A percentile compares a stretch with the other conserved stretches of the same genome.
Conservation (phyloP, 2,113 vertebrate species). For the Tychaedon coryphoeus region DNA sequence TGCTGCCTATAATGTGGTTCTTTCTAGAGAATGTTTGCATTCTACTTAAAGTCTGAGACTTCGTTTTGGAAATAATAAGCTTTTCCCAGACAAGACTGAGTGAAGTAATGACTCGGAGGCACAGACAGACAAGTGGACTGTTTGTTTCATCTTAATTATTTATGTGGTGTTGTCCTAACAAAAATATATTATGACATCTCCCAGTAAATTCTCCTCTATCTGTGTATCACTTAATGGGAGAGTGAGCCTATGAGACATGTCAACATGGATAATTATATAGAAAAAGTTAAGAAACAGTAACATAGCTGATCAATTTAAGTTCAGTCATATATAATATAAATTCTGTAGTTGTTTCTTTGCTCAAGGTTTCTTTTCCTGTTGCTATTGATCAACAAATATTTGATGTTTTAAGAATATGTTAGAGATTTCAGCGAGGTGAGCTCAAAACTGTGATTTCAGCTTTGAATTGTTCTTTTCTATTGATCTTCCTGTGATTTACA, state of each 20-base stretch:
- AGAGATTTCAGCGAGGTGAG: neutral
- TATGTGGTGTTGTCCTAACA: neutral
- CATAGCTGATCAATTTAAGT: neutral
- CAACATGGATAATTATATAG: neutral
- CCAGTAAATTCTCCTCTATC: neutral
- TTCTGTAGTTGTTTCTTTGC: neutral
- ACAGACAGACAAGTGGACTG: neutral
- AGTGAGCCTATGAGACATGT: neutral
- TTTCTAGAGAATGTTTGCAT: neutral
- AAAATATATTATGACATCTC: neutral
- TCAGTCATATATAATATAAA: neutral
- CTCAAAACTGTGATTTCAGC: neutral
- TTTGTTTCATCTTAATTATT: constrained; percentile 4
- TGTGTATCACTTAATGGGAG: neutral
- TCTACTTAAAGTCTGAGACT: neutral
- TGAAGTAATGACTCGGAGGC: neutral
- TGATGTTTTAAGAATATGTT: neutral
- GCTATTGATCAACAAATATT: neutral
- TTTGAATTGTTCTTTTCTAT: neutral
- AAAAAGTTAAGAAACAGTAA: neutral
- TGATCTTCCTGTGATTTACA: constrained; percentile 35
- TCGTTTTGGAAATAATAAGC: neutral
- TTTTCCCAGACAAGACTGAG: neutral
- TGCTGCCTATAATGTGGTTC: neutral
- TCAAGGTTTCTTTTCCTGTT: neutral